Conservation (phyloP, 2,113 vertebrate genomes). For the Oenanthe melanoleuca region DNA sequence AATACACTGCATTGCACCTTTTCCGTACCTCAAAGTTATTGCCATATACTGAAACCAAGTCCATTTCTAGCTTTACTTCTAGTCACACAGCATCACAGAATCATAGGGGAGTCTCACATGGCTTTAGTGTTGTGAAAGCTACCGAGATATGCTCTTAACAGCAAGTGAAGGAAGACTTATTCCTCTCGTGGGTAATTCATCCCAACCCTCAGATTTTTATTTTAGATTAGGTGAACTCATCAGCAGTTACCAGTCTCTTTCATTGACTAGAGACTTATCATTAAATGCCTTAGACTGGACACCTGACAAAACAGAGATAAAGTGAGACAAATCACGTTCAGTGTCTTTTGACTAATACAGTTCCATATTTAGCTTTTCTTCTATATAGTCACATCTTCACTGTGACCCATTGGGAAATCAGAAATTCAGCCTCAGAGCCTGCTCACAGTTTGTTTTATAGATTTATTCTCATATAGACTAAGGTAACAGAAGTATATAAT, state of each 20-base stretch:
- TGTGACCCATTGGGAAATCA: neutral
- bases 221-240: neutral
- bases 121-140: neutral
- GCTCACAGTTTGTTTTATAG: neutral
- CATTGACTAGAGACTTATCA: neutral
- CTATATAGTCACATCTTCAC: neutral
- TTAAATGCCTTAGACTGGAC: neutral
- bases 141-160: neutral
- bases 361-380: neutral
- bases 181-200: neutral
- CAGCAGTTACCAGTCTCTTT: neutral
- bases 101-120: neutral
- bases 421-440: neutral
- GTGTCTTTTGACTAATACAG: neutral
- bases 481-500: neutral
- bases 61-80: neutral
- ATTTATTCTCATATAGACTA: neutral
- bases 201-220: neutral
- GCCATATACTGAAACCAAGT: neutral
- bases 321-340: neutral
- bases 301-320: neutral
- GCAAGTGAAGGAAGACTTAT: neutral
- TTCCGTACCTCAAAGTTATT: neutral
- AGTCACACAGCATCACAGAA: neutral
- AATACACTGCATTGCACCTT: neutral